Evolutionary conservation across 2,888 invertebrate genomes (phyloP).

Genomic region (Odontomyia ornata): DNA sequence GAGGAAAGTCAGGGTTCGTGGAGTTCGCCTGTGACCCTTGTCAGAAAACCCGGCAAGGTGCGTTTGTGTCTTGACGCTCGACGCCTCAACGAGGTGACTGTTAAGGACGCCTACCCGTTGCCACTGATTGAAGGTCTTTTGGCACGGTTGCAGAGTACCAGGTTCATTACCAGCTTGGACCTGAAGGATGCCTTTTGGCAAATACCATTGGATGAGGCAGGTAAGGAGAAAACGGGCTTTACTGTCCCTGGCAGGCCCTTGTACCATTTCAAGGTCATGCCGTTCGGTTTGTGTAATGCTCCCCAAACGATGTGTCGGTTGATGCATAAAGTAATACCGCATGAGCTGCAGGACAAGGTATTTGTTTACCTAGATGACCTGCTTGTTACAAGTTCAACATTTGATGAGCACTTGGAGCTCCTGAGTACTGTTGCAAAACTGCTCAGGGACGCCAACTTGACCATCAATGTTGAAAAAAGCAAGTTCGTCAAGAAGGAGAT

Average conservation of each 20-base stretch:
- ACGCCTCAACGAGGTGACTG: conserved; percentile 52
- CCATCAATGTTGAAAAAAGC: conserved; percentile 26
- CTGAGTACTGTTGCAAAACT: not conserved
- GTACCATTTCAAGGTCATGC: conserved; percentile 34
- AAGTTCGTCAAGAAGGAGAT: conserved; percentile 18
- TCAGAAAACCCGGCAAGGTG: conserved; percentile 5
- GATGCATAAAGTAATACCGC: conserved; percentile 29
- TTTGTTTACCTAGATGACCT: conserved; percentile 42
- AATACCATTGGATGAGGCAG: conserved; percentile 47
- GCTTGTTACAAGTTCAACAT: not conserved
- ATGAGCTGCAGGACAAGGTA: conserved; percentile 16
- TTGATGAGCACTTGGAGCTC: conserved; percentile 27
- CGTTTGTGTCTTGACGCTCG: conserved; percentile 53
- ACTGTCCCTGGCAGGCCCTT: conserved; percentile 37
- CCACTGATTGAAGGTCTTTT: conserved; percentile 53
- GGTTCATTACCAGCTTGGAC: conserved; percentile 54
- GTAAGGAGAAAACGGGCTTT: conserved; percentile 52
- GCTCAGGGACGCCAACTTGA: not conserved
- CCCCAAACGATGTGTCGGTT: conserved; percentile 25
- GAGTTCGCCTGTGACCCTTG: conserved; percentile 16
- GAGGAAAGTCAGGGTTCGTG: conserved; percentile 49
- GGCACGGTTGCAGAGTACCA: conserved; percentile 52
- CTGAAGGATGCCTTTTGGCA: conserved; percentile 52
- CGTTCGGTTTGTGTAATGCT: conserved; percentile 28
- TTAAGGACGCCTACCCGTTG: conserved; percentile 54